These are phyloP conservation scores for Laspeyria flexula DNA, from an alignment of 2,888 invertebrate species.

Conservation along the genomic window DNA sequence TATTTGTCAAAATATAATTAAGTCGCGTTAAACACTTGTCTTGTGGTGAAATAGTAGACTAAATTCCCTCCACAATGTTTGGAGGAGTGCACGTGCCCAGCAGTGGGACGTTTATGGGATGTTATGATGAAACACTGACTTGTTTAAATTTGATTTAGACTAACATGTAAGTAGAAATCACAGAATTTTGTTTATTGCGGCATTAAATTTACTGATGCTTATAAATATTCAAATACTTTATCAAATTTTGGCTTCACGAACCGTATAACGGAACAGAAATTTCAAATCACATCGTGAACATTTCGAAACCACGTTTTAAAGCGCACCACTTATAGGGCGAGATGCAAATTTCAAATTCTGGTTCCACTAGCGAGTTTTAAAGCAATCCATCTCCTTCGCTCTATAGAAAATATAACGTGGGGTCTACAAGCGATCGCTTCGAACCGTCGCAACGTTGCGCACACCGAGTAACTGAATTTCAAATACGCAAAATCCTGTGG, in stretches of 20 bases:
- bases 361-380: slow-evolving; percentile 59
- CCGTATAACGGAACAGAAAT: slow-evolving; percentile 15
- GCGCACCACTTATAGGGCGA: slow-evolving; percentile 47
- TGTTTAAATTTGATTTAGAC: no score
- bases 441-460: slow-evolving; percentile 58
- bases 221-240: no score
- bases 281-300: slow-evolving; percentile 21
- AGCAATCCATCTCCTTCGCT: slow-evolving; percentile 66
- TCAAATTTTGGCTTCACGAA: neutral
- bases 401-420: slow-evolving; percentile 57
- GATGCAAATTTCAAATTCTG: slow-evolving; percentile 66
- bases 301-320: slow-evolving; percentile 26
- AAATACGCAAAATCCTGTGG: slow-evolving; percentile 79
- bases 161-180: no score
- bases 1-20: no score
- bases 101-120: no score
- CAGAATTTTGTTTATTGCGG: no score
- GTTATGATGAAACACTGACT: no score
- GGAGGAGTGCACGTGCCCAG: no score
- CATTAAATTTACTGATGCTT: no score
- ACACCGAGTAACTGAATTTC: slow-evolving; percentile 76
- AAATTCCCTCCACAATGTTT: no score
- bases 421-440: slow-evolving; percentile 62
- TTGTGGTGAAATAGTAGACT: no score
- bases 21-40: no score